Conservation (phyloP, 2,113 vertebrate species). For the Phodopus roborovskii region DNA sequence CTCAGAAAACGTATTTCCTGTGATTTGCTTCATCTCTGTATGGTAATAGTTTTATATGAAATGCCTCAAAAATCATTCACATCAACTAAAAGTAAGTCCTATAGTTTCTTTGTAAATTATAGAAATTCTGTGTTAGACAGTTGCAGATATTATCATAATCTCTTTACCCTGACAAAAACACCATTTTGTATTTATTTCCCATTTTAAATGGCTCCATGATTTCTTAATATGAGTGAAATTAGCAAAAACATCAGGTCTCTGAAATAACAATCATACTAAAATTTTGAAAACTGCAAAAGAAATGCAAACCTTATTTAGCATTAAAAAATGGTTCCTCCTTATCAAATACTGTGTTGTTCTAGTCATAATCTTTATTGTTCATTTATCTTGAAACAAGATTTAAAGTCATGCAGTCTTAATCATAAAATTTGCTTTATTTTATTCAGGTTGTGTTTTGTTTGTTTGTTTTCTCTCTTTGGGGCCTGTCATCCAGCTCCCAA, state of each 20-base stretch:
- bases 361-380: slow-evolving; percentile 56
- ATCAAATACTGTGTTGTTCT: slow-evolving; percentile 52
- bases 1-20: background rate
- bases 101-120: background rate
- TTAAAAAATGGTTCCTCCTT: slow-evolving; percentile 35
- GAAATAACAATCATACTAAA: slow-evolving; percentile 48
- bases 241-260: slow-evolving; percentile 44
- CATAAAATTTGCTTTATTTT: slow-evolving; percentile 44
- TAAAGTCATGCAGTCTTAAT: background rate
- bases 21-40: background rate
- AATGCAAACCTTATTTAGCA: slow-evolving; percentile 55
- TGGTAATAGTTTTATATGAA: background rate
- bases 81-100: background rate
- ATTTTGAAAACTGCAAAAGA: slow-evolving; percentile 60
- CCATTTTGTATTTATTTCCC: background rate
- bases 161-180: background rate
- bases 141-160: background rate
- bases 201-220: background rate
- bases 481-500: no score
- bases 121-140: background rate
- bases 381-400: slow-evolving; percentile 9
- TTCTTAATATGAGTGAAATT: slow-evolving; percentile 60
- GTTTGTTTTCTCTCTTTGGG: no score
- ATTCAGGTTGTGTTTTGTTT: no score
- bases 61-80: background rate